Evolutionary conservation across 2,113 vertebrate genomes (phyloP), one percentile per base, ranked within the genome.

Genomic region (Paradoxurus hermaphroditus): DNA sequence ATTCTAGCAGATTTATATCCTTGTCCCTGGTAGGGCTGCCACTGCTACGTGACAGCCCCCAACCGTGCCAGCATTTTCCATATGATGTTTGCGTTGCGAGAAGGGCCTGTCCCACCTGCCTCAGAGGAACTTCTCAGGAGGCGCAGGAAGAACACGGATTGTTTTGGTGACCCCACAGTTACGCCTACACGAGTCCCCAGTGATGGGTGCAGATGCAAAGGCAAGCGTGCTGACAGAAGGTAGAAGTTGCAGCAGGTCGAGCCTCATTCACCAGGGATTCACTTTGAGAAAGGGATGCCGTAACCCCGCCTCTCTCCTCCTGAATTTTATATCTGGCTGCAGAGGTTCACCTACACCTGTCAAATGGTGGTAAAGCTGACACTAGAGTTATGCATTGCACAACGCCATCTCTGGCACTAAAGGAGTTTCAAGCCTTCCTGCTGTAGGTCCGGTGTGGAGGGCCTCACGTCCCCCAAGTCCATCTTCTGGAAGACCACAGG

Each of bases 1-100:
- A 5, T 51, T 72, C 12, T 27, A 86, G 56, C 12, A 86, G 78
- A 73, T 29, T 67, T 29, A 36, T 39, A 73, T 12, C 31, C 16
- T n/a, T n/a, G 31, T 62, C 34, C 34, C 39, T 29, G 0, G 14
- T 72, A 34, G 11, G 11, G 6, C 31, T n/a, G 29, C 44, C 0
- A 19, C 11, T 3, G 16, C 34, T 1, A 0, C 23, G 39, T 3
- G 7, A 18, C 51, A 14, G 23, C 2, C 11, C 2, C 11, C 8
- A 10, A 39, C 49, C 39, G 3, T 5, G 6, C 25, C 41, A 53
- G 12, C 4, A 3, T 51, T 49, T 27, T 29, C 16, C 29, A 1
- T 11, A 0, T 0, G 3, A 65, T 5, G 23, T 68, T 19, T 16
- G 56, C 81, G 14, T 59, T 67, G 12, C 51, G 18, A 73, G 70